Evolutionary conservation across 64 coral and sea anemone species (phyloP), one percentile per base, ranked within the genome.

Genomic region (Porites australiensis): DNA sequence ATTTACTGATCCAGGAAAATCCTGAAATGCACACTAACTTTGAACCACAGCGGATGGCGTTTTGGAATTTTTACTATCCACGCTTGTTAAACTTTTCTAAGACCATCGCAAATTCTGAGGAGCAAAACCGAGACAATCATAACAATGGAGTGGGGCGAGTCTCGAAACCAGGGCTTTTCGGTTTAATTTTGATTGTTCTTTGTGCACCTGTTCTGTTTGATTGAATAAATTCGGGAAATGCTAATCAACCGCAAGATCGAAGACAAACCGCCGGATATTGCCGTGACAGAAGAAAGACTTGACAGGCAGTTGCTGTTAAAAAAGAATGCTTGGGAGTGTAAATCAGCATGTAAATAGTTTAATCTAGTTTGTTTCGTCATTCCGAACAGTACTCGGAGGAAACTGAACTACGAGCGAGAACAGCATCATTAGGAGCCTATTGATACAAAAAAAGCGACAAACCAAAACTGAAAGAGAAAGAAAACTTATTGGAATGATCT

Each of bases 21-120:
- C 44, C 82, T 70, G 64, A 79, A 50, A 87, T 79, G 66, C 23
- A 68, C 14, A 53, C 73, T 16, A 83, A 77, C 50, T 95, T 79
- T 69, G 63, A 75, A n/a, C 74, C 93, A 4, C 68, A 67, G 22
- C 91, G 89, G 75, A 87, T 87, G 88, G 89, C 72, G 6, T 95
- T 95, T 50, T 88, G 86, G 86, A 88, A 75, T 45, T 76, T 13
- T 6, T 60, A 88, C 53, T 88, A 75, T 5, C 86, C 86, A 20
- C 64, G 48, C 3, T 45, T 84, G n/a, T 20, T 84, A 46, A 84
- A 84, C 47, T 67, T 84, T 19, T 68, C 62, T 12, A 84, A 84
- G 23, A 19, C 50, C 63, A 51, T 27, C 44, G 62, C 1, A 3
- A 11, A 65, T 19, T 14, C 37, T 14, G 13, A 47, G 5, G 13